Base-by-base conservation (phyloP, 2,888 invertebrate species). In the Deilephila elpenor region DNA sequence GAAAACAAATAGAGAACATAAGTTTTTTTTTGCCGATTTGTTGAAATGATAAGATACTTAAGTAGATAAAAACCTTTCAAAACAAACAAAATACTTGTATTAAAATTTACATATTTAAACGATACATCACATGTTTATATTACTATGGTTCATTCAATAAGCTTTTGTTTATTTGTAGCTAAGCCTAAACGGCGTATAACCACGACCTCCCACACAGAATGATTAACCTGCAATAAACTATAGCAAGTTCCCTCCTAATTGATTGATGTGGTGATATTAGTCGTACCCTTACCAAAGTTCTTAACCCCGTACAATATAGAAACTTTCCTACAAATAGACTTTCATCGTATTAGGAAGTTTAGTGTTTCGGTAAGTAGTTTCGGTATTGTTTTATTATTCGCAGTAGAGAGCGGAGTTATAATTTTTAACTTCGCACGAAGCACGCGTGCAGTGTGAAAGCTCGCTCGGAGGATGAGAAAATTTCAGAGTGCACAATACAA, bases 401-500 rank as follows among this genome's bases (percentile, higher is more conserved):
- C 6, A 34, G 44, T 44, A 51, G 6, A 51, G 17, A 14, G 17
- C 67, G 25, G 14, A 25, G 3, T 44, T 51, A 51, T 25, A 67
- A 51, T 67, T 67, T 67, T 51, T 44, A 20, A 19, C 19, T 19
- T 20, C 56, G 56, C 56, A 56, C n/a, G 37, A 64, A 64, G 67
- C 67, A 51, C 25, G 67, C 67, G 17, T 17, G 25, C 44, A 20
- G 67, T 29, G 44, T 67, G 67, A 89, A 90, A 91, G 89, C 88
- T 89, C 81, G 83, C 81, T 83, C 83, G 82, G 87, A 91, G 88
- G 86, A 89, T 82, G 86, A 88, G 89, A 86, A 92, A 89, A 88
- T 90, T 90, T 91, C 86, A 85, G 86, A 90, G 87, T 87, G 87
- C 88, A 91, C 89, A 91, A 91, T 91, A 91, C 90, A 90, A 89